Evolutionary conservation across 2,888 invertebrate species (phyloP).

Genomic region (Cosmia pyralina): DNA sequence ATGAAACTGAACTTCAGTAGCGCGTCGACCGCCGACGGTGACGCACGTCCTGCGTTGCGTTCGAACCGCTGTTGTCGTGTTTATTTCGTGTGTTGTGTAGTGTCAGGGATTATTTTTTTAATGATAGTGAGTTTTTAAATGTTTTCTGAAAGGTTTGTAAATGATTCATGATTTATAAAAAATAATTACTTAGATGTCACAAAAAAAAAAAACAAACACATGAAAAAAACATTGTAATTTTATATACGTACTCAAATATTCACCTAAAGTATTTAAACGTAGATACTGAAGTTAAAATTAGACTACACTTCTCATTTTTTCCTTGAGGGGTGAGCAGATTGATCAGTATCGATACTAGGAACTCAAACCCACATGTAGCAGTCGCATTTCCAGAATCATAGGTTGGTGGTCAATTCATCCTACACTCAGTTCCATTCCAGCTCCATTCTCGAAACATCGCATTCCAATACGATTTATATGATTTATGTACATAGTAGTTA

Average conservation of each 20-base stretch:
- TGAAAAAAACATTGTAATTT: neutral
- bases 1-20: slow-evolving; percentile 80
- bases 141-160: slow-evolving; percentile 69
- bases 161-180: neutral
- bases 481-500: slow-evolving; percentile 26
- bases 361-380: neutral
- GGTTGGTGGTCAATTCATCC: neutral
- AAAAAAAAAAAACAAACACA: neutral
- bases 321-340: slow-evolving; percentile 8
- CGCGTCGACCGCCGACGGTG: slow-evolving; percentile 79
- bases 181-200: neutral
- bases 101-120: slow-evolving; percentile 56
- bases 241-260: neutral
- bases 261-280: neutral
- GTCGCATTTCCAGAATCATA: neutral
- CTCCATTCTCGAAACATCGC: slow-evolving; percentile 7
- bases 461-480: slow-evolving; percentile 22
- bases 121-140: slow-evolving; percentile 62
- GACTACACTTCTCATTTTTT: neutral
- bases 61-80: slow-evolving; percentile 59
- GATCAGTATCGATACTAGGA: slow-evolving; percentile 24
- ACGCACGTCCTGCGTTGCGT: slow-evolving; percentile 72
- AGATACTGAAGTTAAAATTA: neutral
- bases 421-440: neutral
- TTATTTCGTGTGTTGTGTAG: slow-evolving; percentile 68